Conservation (phyloP, 2,113 vertebrate species). For the Xiphophorus couchianus region DNA sequence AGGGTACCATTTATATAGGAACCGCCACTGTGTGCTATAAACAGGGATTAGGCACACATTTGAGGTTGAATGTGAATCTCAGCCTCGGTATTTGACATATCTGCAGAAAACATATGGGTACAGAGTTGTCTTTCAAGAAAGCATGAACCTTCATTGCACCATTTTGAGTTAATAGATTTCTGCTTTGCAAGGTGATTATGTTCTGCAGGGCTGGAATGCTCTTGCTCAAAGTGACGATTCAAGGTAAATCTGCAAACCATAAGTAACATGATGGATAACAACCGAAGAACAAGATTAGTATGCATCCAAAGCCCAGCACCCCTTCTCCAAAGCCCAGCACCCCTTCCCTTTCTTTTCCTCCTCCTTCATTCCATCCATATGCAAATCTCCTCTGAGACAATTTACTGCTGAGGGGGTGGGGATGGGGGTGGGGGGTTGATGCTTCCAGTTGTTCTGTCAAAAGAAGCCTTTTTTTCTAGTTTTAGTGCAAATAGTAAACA, state of each 20-base stretch:
- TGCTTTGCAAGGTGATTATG: conserved; percentile 38
- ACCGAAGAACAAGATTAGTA: conserved; percentile 47
- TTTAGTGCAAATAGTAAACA: conserved; percentile 83
- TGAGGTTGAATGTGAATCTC: conserved; percentile 53
- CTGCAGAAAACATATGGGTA: conserved; percentile 52
- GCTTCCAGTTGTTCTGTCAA: conserved; percentile 64
- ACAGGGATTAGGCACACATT: conserved; percentile 67
- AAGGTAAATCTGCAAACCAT: conserved; percentile 54
- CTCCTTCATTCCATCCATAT: conserved; percentile 10
- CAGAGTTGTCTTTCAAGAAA: conserved; percentile 34
- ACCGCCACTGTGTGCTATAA: conserved; percentile 16
- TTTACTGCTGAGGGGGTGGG: conserved; percentile 7
- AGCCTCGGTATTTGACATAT: conserved; percentile 49
- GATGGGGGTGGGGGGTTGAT: conserved; percentile 13
- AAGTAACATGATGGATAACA: conserved; percentile 45
- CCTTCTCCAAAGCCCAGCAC: conserved; percentile 39
- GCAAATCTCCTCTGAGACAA: conserved; percentile 22
- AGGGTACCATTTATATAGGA: not conserved
- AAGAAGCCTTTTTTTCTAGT: conserved; percentile 62
- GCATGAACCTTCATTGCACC: conserved; percentile 42
- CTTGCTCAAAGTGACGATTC: conserved; percentile 51
- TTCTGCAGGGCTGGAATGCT: conserved; percentile 60
- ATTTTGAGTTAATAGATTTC: conserved; percentile 36
- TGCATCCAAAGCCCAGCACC: conserved; percentile 38
- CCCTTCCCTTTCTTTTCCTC: conserved; percentile 25